Conservation (phyloP, 2,888 invertebrate species). For the Drosophila tripunctata region DNA sequence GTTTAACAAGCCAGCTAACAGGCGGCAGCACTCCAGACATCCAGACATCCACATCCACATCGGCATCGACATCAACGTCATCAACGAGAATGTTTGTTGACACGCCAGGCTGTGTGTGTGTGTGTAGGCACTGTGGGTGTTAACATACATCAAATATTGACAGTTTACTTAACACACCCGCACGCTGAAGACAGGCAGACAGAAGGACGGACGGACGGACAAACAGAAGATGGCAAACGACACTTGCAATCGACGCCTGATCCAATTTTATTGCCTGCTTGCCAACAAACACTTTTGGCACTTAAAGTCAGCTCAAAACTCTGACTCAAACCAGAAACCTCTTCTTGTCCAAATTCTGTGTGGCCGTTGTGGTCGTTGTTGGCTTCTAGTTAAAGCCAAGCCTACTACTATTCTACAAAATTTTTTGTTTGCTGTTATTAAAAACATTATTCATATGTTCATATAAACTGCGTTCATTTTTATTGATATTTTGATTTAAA, state of each 20-base stretch:
- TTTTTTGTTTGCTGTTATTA: too few species aligned
- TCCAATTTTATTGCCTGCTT: slow-evolving; percentile 2
- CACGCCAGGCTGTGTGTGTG: slow-evolving; percentile 49
- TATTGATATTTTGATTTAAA: too few species aligned
- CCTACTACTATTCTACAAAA: too few species aligned
- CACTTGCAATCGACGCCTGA: slow-evolving; percentile 52
- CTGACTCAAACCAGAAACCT: background rate
- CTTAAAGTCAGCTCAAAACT: slow-evolving; percentile 25
- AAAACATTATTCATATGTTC: too few species aligned
- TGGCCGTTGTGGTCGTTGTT: slow-evolving; percentile 3
- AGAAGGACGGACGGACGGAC: too few species aligned
- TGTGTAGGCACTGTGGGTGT: slow-evolving; percentile 64
- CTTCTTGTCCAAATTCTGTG: slow-evolving; percentile 5
- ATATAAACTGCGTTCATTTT: too few species aligned
- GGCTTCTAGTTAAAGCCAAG: slow-evolving; percentile 6
- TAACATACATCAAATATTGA: slow-evolving; percentile 80
- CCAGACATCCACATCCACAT: slow-evolving; percentile 24
- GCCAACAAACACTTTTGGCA: too few species aligned
- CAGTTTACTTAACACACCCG: slow-evolving; percentile 76
- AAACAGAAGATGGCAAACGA: slow-evolving; percentile 26
- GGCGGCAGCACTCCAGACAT: slow-evolving; percentile 50
- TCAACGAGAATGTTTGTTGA: slow-evolving; percentile 66
- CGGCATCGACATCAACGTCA: slow-evolving; percentile 41
- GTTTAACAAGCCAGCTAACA: slow-evolving; percentile 71
- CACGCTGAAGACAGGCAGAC: slow-evolving; percentile 12